Evolutionary conservation across 2,888 invertebrate genomes (phyloP).

Genomic region (Catocala fraxini): DNA sequence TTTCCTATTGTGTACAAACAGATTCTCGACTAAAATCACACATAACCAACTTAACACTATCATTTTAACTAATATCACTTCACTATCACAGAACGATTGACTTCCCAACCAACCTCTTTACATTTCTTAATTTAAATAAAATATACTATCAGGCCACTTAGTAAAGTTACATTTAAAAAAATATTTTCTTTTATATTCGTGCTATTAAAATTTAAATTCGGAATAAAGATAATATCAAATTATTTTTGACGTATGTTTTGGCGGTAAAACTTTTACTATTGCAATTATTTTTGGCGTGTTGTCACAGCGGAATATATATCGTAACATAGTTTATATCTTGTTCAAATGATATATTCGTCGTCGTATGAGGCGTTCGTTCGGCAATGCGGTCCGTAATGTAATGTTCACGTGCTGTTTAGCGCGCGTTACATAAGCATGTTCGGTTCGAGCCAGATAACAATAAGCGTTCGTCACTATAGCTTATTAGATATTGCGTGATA

Average conservation of each 20-base stretch:
- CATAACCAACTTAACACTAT: conserved; percentile 78
- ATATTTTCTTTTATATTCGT: conserved; percentile 14
- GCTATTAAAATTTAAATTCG: conserved; percentile 25
- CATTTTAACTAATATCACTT: conserved; percentile 75
- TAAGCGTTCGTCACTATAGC: background rate
- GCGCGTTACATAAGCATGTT: conserved; percentile 58
- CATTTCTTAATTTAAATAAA: conserved; percentile 13
- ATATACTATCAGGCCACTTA: conserved; percentile 2
- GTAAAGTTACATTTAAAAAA: conserved; percentile 18
- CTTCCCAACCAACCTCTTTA: conserved; percentile 27
- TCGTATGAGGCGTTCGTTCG: conserved; percentile 42
- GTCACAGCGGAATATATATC: conserved; percentile 12
- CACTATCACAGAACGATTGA: conserved; percentile 70
- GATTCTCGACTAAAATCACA: conserved; percentile 46
- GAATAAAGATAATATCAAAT: background rate
- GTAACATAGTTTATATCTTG: too few relatives aligned
- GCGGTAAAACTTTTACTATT: too few relatives aligned
- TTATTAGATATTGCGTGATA: background rate
- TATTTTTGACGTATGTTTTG: too few relatives aligned
- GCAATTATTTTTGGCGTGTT: too few relatives aligned
- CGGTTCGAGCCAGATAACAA: conserved; percentile 64
- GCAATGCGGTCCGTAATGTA: conserved; percentile 39
- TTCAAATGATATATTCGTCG: background rate
- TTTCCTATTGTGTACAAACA: conserved; percentile 51
- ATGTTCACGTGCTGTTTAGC: conserved; percentile 42